Base-by-base conservation (phyloP, 2,888 invertebrate species). In the Cybosia mesomella region DNA sequence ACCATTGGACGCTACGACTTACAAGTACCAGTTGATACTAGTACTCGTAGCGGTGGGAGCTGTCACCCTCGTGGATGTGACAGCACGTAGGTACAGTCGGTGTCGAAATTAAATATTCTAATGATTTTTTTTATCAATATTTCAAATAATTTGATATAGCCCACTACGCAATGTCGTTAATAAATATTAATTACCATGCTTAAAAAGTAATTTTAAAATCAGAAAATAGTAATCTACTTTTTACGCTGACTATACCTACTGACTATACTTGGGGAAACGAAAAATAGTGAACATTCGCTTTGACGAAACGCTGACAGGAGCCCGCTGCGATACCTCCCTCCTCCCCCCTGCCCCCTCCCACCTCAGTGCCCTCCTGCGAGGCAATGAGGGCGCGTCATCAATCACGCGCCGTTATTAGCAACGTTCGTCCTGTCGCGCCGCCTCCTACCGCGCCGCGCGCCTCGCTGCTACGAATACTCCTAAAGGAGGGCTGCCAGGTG, bases 231-330 rank as follows among this genome's bases (percentile, higher is more conserved):
- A 18, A 43, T 43, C 43, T n/a, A 49, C 49, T 49, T 49, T 9
- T 49, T 18, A n/a, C 8, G 49, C 21, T 11, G 10, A 8, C 1
- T n/a, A n/a, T n/a, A n/a, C n/a, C n/a, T n/a, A n/a, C 21, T 11
- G 10, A 8, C 1, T 28, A 13, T 28, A 39, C 39, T 49, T 13
- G 8, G 58, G 49, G 24, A 32, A 28, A 60, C 28, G 63, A 60
- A 58, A 66, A 64, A 49, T 49, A 62, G 39, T 36, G 34, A 58
- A 63, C 58, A 58, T 71, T 67, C 28, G 71, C 49, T 67, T 66
- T 69, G 61, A 72, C 65, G 69, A 69, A 72, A 67, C 53, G 64
- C 69, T 58, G 57, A 22, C 49, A 58, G 57, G 67, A 62, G n/a
- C n/a, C 18, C 43, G 5, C 28, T 5, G 43, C 18, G 32, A 21